These are phyloP conservation scores for Pristionchus mayeri DNA, from an alignment of 2,888 invertebrate species.

Conservation along the genomic window DNA sequence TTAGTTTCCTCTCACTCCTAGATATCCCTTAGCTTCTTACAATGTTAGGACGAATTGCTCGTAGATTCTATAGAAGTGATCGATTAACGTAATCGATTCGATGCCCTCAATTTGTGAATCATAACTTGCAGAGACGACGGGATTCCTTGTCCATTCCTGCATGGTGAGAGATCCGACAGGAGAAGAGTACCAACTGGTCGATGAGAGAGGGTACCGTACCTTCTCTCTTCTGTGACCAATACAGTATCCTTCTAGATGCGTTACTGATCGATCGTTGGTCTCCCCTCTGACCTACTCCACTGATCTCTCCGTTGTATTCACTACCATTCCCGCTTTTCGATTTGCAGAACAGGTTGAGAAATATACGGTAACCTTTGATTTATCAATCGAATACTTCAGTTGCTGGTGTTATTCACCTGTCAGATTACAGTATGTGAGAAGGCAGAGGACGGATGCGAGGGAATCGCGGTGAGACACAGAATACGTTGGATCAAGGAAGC, in stretches of 20 bases:
- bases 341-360: conserved; percentile 72
- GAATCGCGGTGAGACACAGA: conserved; percentile 70
- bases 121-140: conserved; percentile 49
- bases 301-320: conserved; percentile 65
- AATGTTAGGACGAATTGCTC: no score
- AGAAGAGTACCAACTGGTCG: conserved; percentile 71
- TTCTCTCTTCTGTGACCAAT: neutral
- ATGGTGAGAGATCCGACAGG: conserved; percentile 71
- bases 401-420: conserved; percentile 71
- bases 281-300: conserved; percentile 67
- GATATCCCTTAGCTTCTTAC: neutral
- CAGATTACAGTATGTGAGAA: conserved; percentile 72
- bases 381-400: conserved; percentile 39
- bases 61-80: no score
- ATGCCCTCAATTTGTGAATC: neutral
- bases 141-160: conserved; percentile 75
- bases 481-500: no score
- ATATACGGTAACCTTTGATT: neutral
- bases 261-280: conserved; percentile 66
- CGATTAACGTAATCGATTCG: neutral
- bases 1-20: conserved; percentile 40
- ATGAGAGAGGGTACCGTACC: conserved; percentile 69
- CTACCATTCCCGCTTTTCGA: conserved; percentile 70
- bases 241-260: conserved; percentile 61
- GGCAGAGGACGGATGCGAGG: conserved; percentile 73